Conservation (phyloP, 1,140 invertebrate genomes). For the Philopotamus ludificatus region DNA sequence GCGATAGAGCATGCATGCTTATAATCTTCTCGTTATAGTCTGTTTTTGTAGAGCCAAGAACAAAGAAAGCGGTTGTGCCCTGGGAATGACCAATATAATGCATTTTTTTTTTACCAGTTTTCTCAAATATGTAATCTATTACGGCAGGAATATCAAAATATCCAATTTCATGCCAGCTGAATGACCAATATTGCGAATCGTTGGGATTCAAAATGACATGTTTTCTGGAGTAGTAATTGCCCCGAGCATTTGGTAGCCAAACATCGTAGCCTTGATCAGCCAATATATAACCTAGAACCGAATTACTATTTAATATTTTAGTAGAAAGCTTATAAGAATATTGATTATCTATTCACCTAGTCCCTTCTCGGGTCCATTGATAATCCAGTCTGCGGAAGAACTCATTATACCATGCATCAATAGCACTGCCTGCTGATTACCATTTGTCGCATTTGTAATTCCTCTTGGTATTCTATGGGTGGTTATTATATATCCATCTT, state of each 20-base stretch:
- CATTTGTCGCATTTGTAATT: conserved; percentile 55
- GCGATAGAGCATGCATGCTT: conserved; percentile 56
- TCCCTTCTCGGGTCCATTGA: conserved; percentile 38
- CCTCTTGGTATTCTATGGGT: conserved; percentile 57
- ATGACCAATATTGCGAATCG: conserved; percentile 56
- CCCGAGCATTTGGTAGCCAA: conserved; percentile 70
- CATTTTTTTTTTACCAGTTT: conserved; percentile 47
- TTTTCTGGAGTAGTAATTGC: conserved; percentile 64
- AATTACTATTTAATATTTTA: too few relatives aligned
- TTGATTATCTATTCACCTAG: not conserved
- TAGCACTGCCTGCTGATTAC: conserved; percentile 55
- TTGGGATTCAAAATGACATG: conserved; percentile 58
- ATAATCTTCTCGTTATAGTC: conserved; percentile 57
- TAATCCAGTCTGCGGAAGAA: conserved; percentile 43
- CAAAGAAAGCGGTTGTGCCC: conserved; percentile 59
- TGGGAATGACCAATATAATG: conserved; percentile 62
- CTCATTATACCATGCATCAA: conserved; percentile 28
- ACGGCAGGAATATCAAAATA: conserved; percentile 61
- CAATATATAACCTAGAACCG: conserved; percentile 62
- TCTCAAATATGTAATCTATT: conserved; percentile 59
- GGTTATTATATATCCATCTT: conserved; percentile 61
- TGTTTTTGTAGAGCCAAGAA: conserved; percentile 53
- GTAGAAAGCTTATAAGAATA: too few relatives aligned
- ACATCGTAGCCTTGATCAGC: conserved; percentile 76
- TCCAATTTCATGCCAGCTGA: conserved; percentile 69